These are phyloP conservation scores for Clepsis dumicolana DNA, from an alignment of 2,888 invertebrate species.

Conservation along the genomic window DNA sequence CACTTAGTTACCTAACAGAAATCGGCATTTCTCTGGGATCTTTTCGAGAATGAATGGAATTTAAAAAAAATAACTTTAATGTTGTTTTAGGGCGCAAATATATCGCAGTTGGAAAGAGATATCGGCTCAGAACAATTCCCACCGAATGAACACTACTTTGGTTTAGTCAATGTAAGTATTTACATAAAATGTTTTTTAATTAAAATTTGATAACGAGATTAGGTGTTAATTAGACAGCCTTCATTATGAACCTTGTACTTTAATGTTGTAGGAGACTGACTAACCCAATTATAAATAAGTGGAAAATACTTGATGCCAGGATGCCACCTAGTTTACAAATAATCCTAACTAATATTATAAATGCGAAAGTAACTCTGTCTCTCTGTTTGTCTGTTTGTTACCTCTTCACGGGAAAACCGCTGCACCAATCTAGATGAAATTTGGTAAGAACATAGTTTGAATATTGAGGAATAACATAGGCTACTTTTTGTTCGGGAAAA, in stretches of 20 bases:
- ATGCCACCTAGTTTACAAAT: not conserved
- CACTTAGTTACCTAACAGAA: conserved; percentile 39
- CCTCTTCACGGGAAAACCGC: too few species aligned
- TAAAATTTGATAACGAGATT: conserved; percentile 2
- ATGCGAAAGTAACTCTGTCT: too few species aligned
- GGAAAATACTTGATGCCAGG: not conserved
- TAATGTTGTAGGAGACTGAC: not conserved
- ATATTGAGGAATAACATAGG: too few species aligned
- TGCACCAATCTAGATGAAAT: too few species aligned
- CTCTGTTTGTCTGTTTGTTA: too few species aligned
- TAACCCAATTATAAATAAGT: not conserved
- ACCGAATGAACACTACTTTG: conserved; percentile 99
- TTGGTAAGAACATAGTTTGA: too few species aligned
- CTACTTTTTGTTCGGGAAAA: too few species aligned
- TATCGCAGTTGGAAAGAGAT: conserved; percentile 99
- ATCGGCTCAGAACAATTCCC: conserved; percentile 99
- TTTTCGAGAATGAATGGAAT: conserved; percentile 17
- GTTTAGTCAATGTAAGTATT: conserved; percentile 97
- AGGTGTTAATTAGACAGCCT: not conserved
- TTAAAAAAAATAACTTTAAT: conserved; percentile 28
- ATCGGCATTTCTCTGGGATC: conserved; percentile 52
- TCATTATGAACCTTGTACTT: not conserved
- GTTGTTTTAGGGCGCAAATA: conserved; percentile 96
- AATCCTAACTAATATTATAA: too few species aligned
- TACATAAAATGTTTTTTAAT: conserved; percentile 21